Evolutionary conservation across 2,113 vertebrate genomes (phyloP), one percentile per base, ranked within the genome.

Genomic region (Austrofundulus limnaeus): DNA sequence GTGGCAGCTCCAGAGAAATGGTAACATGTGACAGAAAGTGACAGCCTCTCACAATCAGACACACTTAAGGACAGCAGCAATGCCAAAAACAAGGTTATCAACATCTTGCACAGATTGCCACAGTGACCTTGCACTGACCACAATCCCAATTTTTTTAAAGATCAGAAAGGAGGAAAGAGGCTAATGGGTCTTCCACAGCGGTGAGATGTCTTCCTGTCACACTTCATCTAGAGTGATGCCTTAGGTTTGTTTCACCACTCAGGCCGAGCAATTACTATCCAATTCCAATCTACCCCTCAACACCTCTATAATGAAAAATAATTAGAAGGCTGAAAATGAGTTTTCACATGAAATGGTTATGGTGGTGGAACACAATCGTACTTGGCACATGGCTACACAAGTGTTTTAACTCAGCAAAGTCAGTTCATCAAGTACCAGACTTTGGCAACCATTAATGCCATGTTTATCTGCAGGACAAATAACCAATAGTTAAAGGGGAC

Each of bases 311-410:
- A 97, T 97, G 94, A 95, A 97, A 98, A 96, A 98, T 97, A 98
- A 98, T 98, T 98, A 98, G 94, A 94, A 95, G 92, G 86, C 91
- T 92, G 94, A 98, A 97, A 98, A 98, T 97, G 93, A 96, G 94
- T 97, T 97, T 98, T 97, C 93, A 94, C 94, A 94, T 95, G 94
- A 95, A 96, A 96, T 95, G 93, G 94, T 94, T 95, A 96, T 91
- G 87, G 92, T 92, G 92, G 92, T 94, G 95, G 94, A 94, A 94
- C 93, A 95, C 94, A 96, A 97, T 97, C 90, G 91, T 91, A 92
- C 92, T 95, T 95, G 94, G 94, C 95, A 97, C 95, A 95, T 94
- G 92, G 93, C 92, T 94, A 92, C 87, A 82, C 12, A 15, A 91
- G 93, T 93, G 92, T 93, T 95, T 95, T 95, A 95, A 95, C 95